Evolutionary conservation across 2,888 invertebrate species (phyloP), one percentile per base, ranked within the genome.

Genomic region (Xylophagus ater): DNA sequence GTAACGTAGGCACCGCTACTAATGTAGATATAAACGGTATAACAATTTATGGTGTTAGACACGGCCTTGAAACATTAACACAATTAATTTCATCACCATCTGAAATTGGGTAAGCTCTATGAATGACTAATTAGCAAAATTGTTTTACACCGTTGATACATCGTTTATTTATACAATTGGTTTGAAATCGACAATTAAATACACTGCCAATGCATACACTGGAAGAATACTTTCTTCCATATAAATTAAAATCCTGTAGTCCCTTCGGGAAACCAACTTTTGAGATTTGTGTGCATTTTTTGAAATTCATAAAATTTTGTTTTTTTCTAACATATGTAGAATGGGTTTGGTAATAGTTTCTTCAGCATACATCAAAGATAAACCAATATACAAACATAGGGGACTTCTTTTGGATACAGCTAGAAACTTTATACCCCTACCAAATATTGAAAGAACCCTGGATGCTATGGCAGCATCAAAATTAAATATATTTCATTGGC

Each of bases 401-500:
- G 96, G 96, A 2, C 58, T 96, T 4, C 70, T 93, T 39, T 59
- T 97, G 29, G 97, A 97, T 57, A 82, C 89, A 0, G 78, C 89
- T 0, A 73, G 96, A 43, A 90, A 96, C 63, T 97, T 78, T 57
- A 69, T 94, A 17, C 78, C 86, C 0, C 60, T 88, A 46, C 60
- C 59, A 10, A 71, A 72, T 31, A 77, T 88, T 14, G 72, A 75
- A 50, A 73, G 71, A 47, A 82, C 81, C 32, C 67, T 92, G 47
- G 83, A 90, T 51, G 90, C 77, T 2, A 87, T 94, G 83, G 81
- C 84, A 2, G 73, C 83, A 13, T 81, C 81, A 34, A 94, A 94
- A 63, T 65, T 94, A 69, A 94, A 94, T 57, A 84, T 89, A 0
- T 74, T 94, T 30, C 94, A 94, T 57, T 94, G 93, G 92, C 87